Evolutionary conservation across 2,113 vertebrate species (phyloP).

Genomic region (Cisticola juncidis): DNA sequence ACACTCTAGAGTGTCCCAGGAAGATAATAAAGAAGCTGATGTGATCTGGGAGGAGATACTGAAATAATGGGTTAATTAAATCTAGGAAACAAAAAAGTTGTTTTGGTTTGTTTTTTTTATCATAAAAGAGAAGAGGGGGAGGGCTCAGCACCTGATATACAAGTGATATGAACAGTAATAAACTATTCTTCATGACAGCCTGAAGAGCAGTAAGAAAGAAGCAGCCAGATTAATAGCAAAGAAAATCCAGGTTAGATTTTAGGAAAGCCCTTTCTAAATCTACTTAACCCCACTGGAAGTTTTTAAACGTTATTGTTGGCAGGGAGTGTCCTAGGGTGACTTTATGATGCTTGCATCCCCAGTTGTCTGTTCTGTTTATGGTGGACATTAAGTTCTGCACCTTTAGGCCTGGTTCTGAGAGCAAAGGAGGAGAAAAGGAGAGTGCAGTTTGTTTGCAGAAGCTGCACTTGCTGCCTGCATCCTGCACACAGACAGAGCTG

Average conservation of each 20-base stretch:
- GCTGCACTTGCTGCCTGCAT: no score
- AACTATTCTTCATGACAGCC: neutral
- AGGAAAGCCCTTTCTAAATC: neutral
- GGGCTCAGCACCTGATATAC: neutral
- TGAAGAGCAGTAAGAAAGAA: neutral
- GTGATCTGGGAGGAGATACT: neutral
- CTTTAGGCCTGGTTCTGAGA: neutral
- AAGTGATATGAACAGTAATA: neutral
- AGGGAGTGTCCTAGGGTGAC: neutral
- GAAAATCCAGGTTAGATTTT: neutral
- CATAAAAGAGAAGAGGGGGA: accelerated
- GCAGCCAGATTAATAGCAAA: neutral
- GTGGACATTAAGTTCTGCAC: neutral
- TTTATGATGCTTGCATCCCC: neutral
- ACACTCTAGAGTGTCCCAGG: neutral
- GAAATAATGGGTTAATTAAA: neutral
- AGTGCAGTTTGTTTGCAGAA: neutral
- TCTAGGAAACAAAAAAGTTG: neutral
- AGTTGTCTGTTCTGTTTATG: neutral
- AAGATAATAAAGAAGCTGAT: neutral
- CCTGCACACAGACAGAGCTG: neutral
- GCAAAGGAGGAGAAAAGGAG: neutral
- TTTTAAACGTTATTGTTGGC: neutral
- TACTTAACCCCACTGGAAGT: neutral
- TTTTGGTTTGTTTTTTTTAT: neutral